These are phyloP conservation scores for Trididemnum nubilum DNA, from an alignment of 23 tunicate genomes.

Conservation along the genomic window DNA sequence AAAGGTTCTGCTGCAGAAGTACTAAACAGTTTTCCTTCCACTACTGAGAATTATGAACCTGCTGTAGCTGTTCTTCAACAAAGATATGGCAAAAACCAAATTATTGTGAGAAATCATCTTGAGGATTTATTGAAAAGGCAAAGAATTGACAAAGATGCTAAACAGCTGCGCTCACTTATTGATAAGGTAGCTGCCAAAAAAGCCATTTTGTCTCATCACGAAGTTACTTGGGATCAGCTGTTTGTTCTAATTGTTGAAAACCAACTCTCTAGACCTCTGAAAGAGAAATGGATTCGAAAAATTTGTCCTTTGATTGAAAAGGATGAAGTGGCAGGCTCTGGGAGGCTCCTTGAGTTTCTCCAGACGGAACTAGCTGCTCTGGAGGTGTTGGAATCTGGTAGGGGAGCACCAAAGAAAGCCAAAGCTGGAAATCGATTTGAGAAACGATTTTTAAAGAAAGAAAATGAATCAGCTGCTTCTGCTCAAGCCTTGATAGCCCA, in stretches of 20 bases:
- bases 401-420: not conserved
- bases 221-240: not conserved
- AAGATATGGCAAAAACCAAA: not conserved
- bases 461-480: not conserved
- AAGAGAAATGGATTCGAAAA: not conserved
- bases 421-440: not conserved
- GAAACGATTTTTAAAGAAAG: not conserved
- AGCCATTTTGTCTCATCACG: not conserved
- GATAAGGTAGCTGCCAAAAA: constrained; percentile 2
- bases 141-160: not conserved
- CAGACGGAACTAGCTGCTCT: not conserved
- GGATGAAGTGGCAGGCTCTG: not conserved
- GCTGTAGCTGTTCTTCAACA: not conserved
- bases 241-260: constrained; percentile 9
- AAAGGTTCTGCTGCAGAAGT: not conserved
- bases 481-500: not conserved
- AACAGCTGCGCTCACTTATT: not conserved
- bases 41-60: not conserved
- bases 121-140: not conserved
- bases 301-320: not conserved
- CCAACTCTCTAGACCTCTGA: not conserved
- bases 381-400: not conserved
- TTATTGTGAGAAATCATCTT: not conserved
- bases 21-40: not conserved
- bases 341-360: not conserved